Base-by-base conservation (phyloP, 2,113 vertebrate species). In the Melanocharis versteri region DNA sequence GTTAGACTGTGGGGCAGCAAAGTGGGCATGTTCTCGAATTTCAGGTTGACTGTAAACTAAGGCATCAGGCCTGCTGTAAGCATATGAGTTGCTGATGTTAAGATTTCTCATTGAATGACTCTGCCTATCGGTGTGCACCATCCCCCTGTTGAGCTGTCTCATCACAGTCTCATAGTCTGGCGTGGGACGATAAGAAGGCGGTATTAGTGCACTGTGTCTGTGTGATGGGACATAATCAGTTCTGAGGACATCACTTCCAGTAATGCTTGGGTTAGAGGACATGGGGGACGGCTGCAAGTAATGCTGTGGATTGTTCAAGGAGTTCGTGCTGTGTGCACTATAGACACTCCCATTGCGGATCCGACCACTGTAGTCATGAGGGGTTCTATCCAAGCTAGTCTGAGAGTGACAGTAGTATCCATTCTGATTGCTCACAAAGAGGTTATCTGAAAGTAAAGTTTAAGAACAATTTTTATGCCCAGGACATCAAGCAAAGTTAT, bases 11-110 rank as follows among this genome's bases (percentile, higher is more conserved):
- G 94, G 98, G 33, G 95, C 98, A 85, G 57, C 11, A 1, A 98
- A 90, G 23, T 97, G 98, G 17, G 98, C 98, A 3, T 99, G 99
- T 82, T 99, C 99, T 27, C 99, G 98, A 70, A 99, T 99, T 95
- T 99, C 99, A 4, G 99, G 99, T 65, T 99, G 99, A 96, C 99
- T 99, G 97, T 99, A 99, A 79, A 99, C 99, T 53, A 99, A 98
- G 30, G 99, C 98, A 51, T 99, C 99, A 0, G 99, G 99, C 83
- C 99, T 95, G 96, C 99, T 99, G 97, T 99, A 99, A 17, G 99
- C 99, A 8, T 99, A 99, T 0, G 99, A 99, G 95, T 97, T 99
- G 68, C 99, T 98, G 12, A 99, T 99, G 96, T 98, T 99, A 23
- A 99, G 98, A 92, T 99, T 99, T 54, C 99, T 97, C 99, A 99